Conservation (phyloP, 2,797 vertebrate species). For the Sternarchorhynchus goeldii region DNA sequence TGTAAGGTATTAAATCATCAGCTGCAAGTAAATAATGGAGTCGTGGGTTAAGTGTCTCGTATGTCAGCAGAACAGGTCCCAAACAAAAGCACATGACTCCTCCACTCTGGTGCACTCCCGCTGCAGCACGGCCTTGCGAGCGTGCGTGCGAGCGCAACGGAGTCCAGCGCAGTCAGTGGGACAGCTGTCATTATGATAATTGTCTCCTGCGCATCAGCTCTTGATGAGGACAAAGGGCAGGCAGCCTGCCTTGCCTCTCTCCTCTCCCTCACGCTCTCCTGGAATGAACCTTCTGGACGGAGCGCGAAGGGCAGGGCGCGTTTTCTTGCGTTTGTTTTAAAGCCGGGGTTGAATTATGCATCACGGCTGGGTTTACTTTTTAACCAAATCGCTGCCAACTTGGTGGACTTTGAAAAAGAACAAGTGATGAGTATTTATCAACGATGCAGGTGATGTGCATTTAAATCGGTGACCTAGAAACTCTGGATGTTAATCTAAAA, state of each 20-base stretch:
- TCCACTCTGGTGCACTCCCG: slow-evolving; percentile 61
- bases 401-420: no score
- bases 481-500: no score
- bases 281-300: background rate
- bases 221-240: slow-evolving; percentile 22
- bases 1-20: slow-evolving; percentile 55
- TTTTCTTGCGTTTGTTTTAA: no score
- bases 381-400: no score
- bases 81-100: slow-evolving; percentile 72
- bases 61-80: slow-evolving; percentile 58
- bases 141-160: background rate
- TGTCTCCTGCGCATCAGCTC: slow-evolving; percentile 26
- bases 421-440: no score
- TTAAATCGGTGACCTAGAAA: no score
- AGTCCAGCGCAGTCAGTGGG: slow-evolving; percentile 31
- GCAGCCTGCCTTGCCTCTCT: background rate
- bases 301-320: no score
- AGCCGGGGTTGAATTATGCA: no score
- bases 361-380: no score
- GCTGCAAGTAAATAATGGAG: slow-evolving; percentile 80
- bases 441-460: no score
- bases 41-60: slow-evolving; percentile 70
- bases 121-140: slow-evolving; percentile 24
- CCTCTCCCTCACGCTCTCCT: slow-evolving; percentile 3
- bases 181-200: slow-evolving; percentile 51